Percentiles rank a stretch among this genome's conserved stretches.
phyloP scores from a whole-genome alignment of 2,888 invertebrate species.

The Parnassius mnemosyne region DNA sequence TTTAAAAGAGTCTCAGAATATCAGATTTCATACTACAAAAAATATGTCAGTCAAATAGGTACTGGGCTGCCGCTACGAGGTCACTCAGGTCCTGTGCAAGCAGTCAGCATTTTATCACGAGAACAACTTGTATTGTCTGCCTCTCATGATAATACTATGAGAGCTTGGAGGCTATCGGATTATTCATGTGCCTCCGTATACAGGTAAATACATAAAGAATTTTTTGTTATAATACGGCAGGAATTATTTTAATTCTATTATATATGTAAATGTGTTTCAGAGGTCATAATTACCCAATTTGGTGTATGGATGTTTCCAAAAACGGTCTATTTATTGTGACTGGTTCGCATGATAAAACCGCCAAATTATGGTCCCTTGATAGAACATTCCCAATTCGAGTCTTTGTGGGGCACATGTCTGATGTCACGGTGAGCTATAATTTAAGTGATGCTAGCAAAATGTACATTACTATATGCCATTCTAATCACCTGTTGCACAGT shows the following conservation, averaged over 20 bases:
- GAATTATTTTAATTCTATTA: background rate
- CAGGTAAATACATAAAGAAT: conserved; percentile 60
- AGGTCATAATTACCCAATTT: conserved; percentile 94
- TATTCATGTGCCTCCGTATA: conserved; percentile 86
- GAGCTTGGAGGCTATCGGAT: conserved; percentile 87
- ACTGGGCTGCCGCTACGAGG: conserved; percentile 84
- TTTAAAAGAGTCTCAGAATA: background rate
- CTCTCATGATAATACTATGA: conserved; percentile 88
- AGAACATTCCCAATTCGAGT: conserved; percentile 90
- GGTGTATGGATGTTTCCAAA: conserved; percentile 88
- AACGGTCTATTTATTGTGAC: conserved; percentile 86
- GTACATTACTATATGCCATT: too few species aligned
- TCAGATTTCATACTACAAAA: background rate
- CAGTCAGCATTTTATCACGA: conserved; percentile 80
- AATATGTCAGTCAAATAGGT: conserved; percentile 61
- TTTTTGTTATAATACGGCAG: too few species aligned
- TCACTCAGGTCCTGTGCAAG: conserved; percentile 86
- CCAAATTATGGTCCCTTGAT: conserved; percentile 90
- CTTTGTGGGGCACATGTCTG: conserved; percentile 93
- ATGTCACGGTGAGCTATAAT: conserved; percentile 86
- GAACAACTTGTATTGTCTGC: conserved; percentile 86
- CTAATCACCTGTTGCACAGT: too few species aligned
- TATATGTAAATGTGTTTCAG: conserved; percentile 46
- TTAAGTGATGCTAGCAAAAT: too few species aligned
- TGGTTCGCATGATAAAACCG: conserved; percentile 90